Evolutionary conservation across 64 coral and sea anemone genomes (phyloP), one percentile per base, ranked within the genome.

Genomic region (Platygyra sinensis): DNA sequence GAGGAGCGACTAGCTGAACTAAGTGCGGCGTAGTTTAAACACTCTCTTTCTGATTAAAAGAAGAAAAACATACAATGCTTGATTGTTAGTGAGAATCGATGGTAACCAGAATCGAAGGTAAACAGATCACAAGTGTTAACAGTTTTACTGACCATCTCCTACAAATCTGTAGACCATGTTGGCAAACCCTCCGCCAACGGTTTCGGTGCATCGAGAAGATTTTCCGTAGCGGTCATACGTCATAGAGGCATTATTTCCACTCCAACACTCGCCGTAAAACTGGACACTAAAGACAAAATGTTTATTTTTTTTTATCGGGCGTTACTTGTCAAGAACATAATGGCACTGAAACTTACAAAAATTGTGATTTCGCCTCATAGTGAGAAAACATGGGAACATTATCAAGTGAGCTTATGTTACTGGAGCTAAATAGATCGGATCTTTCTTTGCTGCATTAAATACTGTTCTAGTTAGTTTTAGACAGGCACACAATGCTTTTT

Each of bases 191-290:
- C 52, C 86, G 0, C 94, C 94, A 10, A 96, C 94, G 13, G 55
- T 11, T 5, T 0, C 8, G 8, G 32, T 75, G 55, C 94, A 96
- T 8, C 72, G 52, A 30, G 71, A 30, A 1, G 94, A 92, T 24
- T 80, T 60, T 8, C 94, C 94, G 49, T 92, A 84, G 22, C 71
- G 82, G 22, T 91, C 76, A 28, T 90, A 90, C 2, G 88, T 91
- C 24, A 80, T n/a, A 71, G 69, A 54, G 18, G 92, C 86, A 14
- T 60, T 64, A 24, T 63, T 24, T 22, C 92, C 92, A 67, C 77
- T 89, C 86, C 87, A 93, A 69, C 92, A 93, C 24, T 93, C 92
- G 12, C 92, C 92, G 20, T 93, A 93, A 60, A 89, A 93, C 54
- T 93, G 92, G 52, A 93, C 77, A 29, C 22, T 69, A 69, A 7